A percentile compares a stretch with the other conserved stretches of the same genome.
phyloP scores from a whole-genome alignment of 2,888 invertebrate species.

The Synanthedon myopaeformis region DNA sequence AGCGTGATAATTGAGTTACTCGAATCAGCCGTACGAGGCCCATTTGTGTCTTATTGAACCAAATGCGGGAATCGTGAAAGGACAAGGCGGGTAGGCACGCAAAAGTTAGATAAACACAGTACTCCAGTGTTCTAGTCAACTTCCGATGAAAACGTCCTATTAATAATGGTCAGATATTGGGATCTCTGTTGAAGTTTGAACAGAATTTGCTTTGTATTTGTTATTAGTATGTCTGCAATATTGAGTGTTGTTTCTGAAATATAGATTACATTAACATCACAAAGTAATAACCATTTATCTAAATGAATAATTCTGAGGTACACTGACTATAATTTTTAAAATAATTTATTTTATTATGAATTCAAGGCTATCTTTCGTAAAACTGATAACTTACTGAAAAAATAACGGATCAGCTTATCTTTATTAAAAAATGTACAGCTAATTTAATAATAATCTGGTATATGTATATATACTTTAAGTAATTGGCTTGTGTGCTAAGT shows the following conservation, averaged over 20 bases:
- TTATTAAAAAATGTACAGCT: no score
- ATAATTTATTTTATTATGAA: no score
- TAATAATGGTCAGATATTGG: slow-evolving; percentile 12
- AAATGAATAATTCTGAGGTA: no score
- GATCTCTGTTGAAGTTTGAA: slow-evolving; percentile 8
- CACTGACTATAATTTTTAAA: no score
- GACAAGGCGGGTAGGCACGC: neutral
- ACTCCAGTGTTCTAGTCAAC: slow-evolving; percentile 1
- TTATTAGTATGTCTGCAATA: neutral
- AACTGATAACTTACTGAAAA: no score
- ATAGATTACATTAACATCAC: neutral
- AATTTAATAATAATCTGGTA: no score
- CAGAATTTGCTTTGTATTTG: slow-evolving; percentile 10
- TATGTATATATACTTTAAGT: no score
- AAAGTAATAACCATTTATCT: neutral
- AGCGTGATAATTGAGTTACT: slow-evolving; percentile 26
- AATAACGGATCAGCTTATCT: no score
- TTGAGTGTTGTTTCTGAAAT: neutral
- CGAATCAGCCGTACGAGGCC: slow-evolving; percentile 12
- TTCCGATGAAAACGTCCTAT: slow-evolving; percentile 4
- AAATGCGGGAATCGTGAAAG: neutral
- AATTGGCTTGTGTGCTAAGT: no score
- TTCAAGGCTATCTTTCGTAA: no score
- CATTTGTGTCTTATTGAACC: slow-evolving; percentile 5
- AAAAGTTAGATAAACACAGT: neutral